Conservation (phyloP, 2,113 vertebrate genomes). For the Esox niger region DNA sequence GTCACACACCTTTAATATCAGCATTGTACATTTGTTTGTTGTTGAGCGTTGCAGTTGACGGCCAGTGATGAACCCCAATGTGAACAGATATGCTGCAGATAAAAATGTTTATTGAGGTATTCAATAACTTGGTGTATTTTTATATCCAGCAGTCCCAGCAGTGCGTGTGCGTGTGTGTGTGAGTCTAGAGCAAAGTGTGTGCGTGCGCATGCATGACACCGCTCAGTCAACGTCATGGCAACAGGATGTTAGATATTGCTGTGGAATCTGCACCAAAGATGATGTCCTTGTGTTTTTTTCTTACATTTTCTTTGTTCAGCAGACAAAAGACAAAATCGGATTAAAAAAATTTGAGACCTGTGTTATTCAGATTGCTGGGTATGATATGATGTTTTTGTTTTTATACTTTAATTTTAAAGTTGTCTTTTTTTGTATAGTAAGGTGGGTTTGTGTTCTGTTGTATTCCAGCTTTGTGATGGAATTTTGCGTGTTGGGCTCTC, state of each 20-base stretch:
- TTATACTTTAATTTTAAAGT: conserved; percentile 48
- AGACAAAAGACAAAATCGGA: conserved; percentile 17
- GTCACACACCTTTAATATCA: not conserved
- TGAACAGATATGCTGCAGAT: not conserved
- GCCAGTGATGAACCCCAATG: not conserved
- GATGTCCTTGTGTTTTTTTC: conserved; percentile 55
- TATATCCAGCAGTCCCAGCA: conserved; percentile 14
- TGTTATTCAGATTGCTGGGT: conserved; percentile 31
- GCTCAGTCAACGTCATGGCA: conserved; percentile 39
- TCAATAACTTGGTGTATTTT: conserved; percentile 15
- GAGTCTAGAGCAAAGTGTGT: conserved; percentile 36
- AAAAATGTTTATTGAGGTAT: not conserved
- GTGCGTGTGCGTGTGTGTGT: conserved; percentile 25
- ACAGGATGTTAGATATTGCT: conserved; percentile 45
- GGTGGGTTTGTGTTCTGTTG: conserved; percentile 28
- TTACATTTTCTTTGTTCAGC: conserved; percentile 31
- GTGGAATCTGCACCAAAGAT: conserved; percentile 76
- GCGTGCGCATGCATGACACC: conserved; percentile 11
- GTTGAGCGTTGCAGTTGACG: not conserved
- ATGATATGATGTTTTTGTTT: conserved; percentile 45
- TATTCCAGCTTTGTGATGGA: conserved; percentile 32
- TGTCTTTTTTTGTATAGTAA: conserved; percentile 55
- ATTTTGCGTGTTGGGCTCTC: conserved; percentile 41
- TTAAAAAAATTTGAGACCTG: conserved; percentile 23
- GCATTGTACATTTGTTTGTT: not conserved